phyloP scores from a whole-genome alignment of 2,113 vertebrate species.

The Rhegmatorhina hoffmannsi region DNA sequence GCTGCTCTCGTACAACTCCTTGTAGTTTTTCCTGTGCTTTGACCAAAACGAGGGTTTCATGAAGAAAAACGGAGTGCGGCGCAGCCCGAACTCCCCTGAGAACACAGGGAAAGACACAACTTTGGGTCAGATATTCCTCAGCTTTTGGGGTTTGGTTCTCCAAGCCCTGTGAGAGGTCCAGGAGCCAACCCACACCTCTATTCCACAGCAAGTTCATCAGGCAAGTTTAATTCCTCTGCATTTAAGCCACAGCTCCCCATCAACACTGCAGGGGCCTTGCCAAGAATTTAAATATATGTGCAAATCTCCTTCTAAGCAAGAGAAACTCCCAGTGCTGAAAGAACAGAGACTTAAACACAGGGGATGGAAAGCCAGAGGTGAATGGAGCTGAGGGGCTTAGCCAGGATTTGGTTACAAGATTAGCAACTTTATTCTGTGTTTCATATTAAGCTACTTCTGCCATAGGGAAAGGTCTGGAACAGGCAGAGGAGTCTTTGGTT shows the following conservation, averaged over 20 bases:
- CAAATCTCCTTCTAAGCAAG: background rate
- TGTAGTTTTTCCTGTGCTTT: slow-evolving; percentile 85
- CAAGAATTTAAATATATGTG: background rate
- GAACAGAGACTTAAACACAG: background rate
- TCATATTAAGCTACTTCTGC: background rate
- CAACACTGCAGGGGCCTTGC: background rate
- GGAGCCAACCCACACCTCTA: background rate
- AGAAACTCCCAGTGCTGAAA: background rate
- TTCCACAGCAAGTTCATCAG: background rate
- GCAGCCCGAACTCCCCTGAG: slow-evolving; percentile 89
- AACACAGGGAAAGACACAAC: background rate
- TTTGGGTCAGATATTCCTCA: background rate
- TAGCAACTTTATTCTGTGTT: background rate
- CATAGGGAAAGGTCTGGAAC: background rate
- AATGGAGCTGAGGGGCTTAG: background rate
- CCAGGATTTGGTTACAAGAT: background rate
- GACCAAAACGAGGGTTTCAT: slow-evolving; percentile 95
- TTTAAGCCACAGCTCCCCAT: background rate
- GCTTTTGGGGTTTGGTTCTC: background rate
- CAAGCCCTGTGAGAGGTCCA: background rate
- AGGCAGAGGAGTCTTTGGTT: background rate
- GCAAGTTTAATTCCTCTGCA: background rate
- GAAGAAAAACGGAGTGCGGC: slow-evolving; percentile 87
- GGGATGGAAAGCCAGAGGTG: background rate
- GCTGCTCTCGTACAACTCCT: slow-evolving; percentile 86